Evolutionary conservation across 2,797 vertebrate species (phyloP).

Genomic region (Sebastes steindachneri): DNA sequence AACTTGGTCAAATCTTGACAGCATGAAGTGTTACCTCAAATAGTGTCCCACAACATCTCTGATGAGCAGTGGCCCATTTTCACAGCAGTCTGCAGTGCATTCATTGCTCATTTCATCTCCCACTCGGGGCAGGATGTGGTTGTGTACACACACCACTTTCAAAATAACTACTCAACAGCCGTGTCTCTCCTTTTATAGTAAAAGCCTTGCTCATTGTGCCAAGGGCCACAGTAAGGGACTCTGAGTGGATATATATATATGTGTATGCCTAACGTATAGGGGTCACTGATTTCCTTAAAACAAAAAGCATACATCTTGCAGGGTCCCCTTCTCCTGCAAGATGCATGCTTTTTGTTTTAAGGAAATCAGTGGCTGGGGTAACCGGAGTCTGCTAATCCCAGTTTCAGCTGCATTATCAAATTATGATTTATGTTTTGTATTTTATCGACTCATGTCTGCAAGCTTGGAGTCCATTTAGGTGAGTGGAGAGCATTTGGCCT

Average conservation of each 20-base stretch:
- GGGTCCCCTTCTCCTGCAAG: too few relatives aligned
- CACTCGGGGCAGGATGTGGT: slow-evolving; percentile 81
- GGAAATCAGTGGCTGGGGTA: not conserved
- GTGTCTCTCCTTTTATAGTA: slow-evolving; percentile 83
- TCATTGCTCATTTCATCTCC: slow-evolving; percentile 48
- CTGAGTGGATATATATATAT: not conserved
- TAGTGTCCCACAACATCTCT: not conserved
- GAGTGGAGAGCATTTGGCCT: slow-evolving; percentile 7
- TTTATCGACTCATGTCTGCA: slow-evolving; percentile 8
- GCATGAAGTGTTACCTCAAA: not conserved
- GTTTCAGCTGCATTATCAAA: slow-evolving; percentile 15
- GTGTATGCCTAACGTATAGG: not conserved
- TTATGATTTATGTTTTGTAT: not conserved
- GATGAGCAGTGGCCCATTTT: slow-evolving; percentile 37
- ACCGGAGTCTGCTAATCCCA: not conserved
- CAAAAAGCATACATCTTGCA: too few relatives aligned
- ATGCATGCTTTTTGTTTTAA: too few relatives aligned
- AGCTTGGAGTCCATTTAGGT: slow-evolving; percentile 13
- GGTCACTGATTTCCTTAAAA: not conserved
- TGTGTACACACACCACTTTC: slow-evolving; percentile 71
- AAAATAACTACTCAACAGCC: slow-evolving; percentile 77
- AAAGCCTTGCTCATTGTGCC: slow-evolving; percentile 45
- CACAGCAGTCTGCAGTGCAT: slow-evolving; percentile 38
- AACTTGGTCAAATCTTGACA: not conserved
- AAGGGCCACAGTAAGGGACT: not conserved